Percentiles rank a stretch among this genome's conserved stretches.
Evolutionary conservation across 2,113 vertebrate genomes (phyloP).

Genomic region (Reinhardtius hippoglossoides): DNA sequence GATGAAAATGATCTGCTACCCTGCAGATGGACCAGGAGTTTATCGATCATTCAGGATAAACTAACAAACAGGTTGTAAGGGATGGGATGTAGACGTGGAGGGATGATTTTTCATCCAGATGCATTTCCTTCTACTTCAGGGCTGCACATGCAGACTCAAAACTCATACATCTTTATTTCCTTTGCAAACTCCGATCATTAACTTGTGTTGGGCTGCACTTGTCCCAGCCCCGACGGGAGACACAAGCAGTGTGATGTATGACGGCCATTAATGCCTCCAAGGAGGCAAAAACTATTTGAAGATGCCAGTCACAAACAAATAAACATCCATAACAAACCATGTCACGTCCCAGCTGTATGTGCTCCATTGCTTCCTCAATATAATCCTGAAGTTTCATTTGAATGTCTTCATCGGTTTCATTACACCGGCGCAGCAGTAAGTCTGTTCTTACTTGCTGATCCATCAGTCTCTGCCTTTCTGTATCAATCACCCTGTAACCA

Average conservation of each 20-base stretch:
- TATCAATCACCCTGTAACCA: constrained; percentile 28
- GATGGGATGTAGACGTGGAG: constrained; percentile 18
- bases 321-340: constrained; percentile 39
- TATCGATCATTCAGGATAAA: constrained; percentile 44
- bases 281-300: constrained; percentile 61
- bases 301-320: constrained; percentile 65
- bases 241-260: constrained; percentile 73
- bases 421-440: constrained; percentile 20
- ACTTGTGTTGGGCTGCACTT: constrained; percentile 49
- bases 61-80: constrained; percentile 19
- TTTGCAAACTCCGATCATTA: constrained; percentile 77
- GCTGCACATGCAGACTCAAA: constrained; percentile 24
- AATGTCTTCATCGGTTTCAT: constrained; percentile 46
- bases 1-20: background rate
- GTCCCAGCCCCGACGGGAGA: constrained; percentile 47
- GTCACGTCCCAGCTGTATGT: constrained; percentile 31
- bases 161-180: constrained; percentile 76
- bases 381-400: constrained; percentile 37
- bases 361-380: constrained; percentile 39
- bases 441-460: constrained; percentile 46
- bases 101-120: constrained; percentile 47
- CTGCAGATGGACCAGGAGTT: constrained; percentile 22
- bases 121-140: constrained; percentile 39
- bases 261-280: constrained; percentile 63
- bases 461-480: constrained; percentile 24